Base-by-base conservation (phyloP, 2,888 invertebrate species). In the Caenorhabditis uteleia region DNA sequence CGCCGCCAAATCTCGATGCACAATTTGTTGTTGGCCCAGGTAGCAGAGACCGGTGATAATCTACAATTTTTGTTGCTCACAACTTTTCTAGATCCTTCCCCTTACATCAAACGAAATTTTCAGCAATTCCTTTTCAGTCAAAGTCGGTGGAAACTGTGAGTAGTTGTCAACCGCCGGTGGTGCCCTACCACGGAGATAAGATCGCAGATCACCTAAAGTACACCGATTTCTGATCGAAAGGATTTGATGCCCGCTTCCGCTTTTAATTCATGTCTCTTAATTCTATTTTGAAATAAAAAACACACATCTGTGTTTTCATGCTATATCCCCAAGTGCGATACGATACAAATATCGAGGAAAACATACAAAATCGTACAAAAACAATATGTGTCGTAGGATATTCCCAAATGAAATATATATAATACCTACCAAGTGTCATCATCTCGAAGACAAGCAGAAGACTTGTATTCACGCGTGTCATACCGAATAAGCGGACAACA, bases 391-490 rank as follows among this genome's bases (percentile, higher is more conserved):
- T 33, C 10, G 10, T 33, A 14, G 14, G 33, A 33, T 33, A 33
- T 12, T 14, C 10, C 10, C 21, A 42, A 18, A 8, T 27, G n/a
- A n/a, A n/a, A n/a, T n/a, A n/a, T n/a, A n/a, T n/a, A n/a, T 16
- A 14, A 6, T 4, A 26, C 51, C 26, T n/a, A 38, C 97, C 97
- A 77, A 92, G 90, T 18, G 91, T 91, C 95, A 97, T 95, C 83
- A 92, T 94, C 84, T 98, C 97, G 85, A 97, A 97, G 21, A 82
- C 77, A 12, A 98, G 86, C 92, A 95, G 94, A 83, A 93, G 93
- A 84, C 91, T 88, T n/a, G 29, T 48, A 18, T 50, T 48, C n/a
- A 72, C 58, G 4, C 59, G 18, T 8, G 71, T 64, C 46, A 74
- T 56, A 34, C 75, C 75, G 31, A 62, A 68, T 18, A 74, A 31